Base-by-base conservation (phyloP, 2,113 vertebrate species). In the Salvator merianae region DNA sequence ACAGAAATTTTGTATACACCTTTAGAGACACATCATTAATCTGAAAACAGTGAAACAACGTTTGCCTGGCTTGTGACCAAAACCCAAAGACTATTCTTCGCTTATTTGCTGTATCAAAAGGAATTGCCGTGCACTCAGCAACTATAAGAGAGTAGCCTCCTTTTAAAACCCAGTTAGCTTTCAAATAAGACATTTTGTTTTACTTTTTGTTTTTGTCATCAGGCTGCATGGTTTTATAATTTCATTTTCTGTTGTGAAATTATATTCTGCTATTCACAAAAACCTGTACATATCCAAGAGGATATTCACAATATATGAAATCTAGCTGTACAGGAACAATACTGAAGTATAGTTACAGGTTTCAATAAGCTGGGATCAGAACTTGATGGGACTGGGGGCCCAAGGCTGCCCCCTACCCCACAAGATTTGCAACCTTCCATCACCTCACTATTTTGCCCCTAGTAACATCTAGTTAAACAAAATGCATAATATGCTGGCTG, bases 171-270 rank as follows among this genome's bases (percentile, higher is more conserved):
- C 26, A 55, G 40, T 53, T 53, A 22, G 32, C 34, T 87, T 47
- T 82, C 32, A 73, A 10, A 65, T 63, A 36, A 38, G 36, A 70
- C 10, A 12, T 72, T 30, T 38, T 66, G 36, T 20, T 66, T 43
- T 73, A n/a, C 28, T 12, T 36, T 50, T 34, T 47, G 3, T 40
- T 76, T 66, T 34, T 71, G 66, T 47, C 43, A 59, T 32, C 34
- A 53, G 47, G 59, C 74, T 32, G 14, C 74, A 43, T 87, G 34
- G 32, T n/a, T 83, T 79, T 72, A 32, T 32, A 74, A 73, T 74
- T 40, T 24, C 28, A 87, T 68, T 73, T 30, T 72, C 30, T 32
- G 32, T 72, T 32, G 69, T 74, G 30, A 22, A 87, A 79, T 79
- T 53, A 53, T 74, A 40, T 50, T 66, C 32, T 53, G n/a, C 69